Base-by-base conservation (phyloP, 1,140 invertebrate species). In the Aphis craccivora region DNA sequence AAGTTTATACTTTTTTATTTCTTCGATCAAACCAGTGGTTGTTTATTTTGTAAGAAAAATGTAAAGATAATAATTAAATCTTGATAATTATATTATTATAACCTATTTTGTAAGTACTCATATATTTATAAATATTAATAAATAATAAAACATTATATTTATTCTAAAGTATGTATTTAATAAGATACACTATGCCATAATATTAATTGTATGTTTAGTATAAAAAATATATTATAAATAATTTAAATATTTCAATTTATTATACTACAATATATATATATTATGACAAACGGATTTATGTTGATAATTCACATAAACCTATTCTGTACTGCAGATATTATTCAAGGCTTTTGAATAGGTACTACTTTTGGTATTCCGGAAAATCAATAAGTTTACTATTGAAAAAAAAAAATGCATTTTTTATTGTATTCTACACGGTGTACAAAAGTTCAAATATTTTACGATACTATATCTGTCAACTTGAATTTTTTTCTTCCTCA, bases 371-470 rank as follows among this genome's bases (percentile, higher is more conserved):
- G n/a, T 18, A n/a, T 76, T n/a, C 60, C n/a, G 3, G 60, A 76
- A 76, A 76, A 76, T 76, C 60, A 76, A 76, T 76, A 76, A 76
- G n/a, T 76, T 76, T 76, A n/a, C 30, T 76, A 76, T 76, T 76
- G 60, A 76, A 76, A 67, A 18, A 76, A 76, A 51, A 51, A 76
- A 76, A 18, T 76, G 60, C 60, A 76, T 76, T 76, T 76, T 60
- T 76, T 76, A 76, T 76, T n/a, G 30, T 76, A 76, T 76, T 76
- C 30, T 76, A n/a, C 60, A 76, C 9, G 14, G n/a, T 76, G 60
- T 30, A 76, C 30, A 4, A 35, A 76, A 76, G 60, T 76, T 76
- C 14, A 5, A n/a, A 76, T 76, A 76, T n/a, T n/a, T n/a, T 35
- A 76, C 30, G 60, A 76, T 5, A 14, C 60, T n/a, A 76, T 76